Conservation (phyloP, 2,797 vertebrate species). For the Microcaecilia unicolor region DNA sequence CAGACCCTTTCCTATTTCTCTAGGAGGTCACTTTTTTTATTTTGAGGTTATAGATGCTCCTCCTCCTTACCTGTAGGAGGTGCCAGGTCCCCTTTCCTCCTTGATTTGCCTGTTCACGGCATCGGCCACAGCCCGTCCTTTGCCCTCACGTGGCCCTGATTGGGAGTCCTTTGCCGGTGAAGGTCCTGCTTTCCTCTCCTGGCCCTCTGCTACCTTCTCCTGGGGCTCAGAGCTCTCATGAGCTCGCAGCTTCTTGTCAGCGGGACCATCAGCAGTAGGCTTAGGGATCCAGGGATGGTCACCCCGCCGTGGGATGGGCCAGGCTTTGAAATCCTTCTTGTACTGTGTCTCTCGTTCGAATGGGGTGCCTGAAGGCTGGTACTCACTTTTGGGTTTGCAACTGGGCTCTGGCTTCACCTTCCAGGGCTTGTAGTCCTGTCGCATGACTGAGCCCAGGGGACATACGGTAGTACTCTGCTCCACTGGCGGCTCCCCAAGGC, state of each 20-base stretch:
- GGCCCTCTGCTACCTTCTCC: slow-evolving; percentile 55
- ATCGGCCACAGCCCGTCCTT: slow-evolving; percentile 70
- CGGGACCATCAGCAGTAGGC: slow-evolving; percentile 21
- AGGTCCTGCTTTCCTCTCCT: slow-evolving; percentile 49
- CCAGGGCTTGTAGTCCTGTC: slow-evolving; percentile 90
- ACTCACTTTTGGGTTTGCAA: slow-evolving; percentile 86
- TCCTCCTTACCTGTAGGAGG: slow-evolving; percentile 80
- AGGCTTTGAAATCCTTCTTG: slow-evolving; percentile 91
- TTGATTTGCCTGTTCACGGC: slow-evolving; percentile 89
- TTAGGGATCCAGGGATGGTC: slow-evolving; percentile 95
- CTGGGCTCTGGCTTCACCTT: slow-evolving; percentile 78
- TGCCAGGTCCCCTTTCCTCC: slow-evolving; percentile 65
- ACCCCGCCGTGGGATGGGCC: slow-evolving; percentile 80
- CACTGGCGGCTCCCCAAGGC: slow-evolving; percentile 34
- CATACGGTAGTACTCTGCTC: slow-evolving; percentile 22
- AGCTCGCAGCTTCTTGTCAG: slow-evolving; percentile 1
- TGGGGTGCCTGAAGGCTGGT: slow-evolving; percentile 80
- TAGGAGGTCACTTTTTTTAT: too few relatives aligned
- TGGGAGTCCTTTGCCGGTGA: not conserved
- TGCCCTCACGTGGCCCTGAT: slow-evolving; percentile 41
- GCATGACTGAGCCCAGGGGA: slow-evolving; percentile 70
- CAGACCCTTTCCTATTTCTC: too few relatives aligned
- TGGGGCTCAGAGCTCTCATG: slow-evolving; percentile 1
- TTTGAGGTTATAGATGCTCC: too few relatives aligned
- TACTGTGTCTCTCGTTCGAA: slow-evolving; percentile 90